Base-by-base conservation (phyloP, 1,140 invertebrate species). In the Neodiprion fabricii region DNA sequence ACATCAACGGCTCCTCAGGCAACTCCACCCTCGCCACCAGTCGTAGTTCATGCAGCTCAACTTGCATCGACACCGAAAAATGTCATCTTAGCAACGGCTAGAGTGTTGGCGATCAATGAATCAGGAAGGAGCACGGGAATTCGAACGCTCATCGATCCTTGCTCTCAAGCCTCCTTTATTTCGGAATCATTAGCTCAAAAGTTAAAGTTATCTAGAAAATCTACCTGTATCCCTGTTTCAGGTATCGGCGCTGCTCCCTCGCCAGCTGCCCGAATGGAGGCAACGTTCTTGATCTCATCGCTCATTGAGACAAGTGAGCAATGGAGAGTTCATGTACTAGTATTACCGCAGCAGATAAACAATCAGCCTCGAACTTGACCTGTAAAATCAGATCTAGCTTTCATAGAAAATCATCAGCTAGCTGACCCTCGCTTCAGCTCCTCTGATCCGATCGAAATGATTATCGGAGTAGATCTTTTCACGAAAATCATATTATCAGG, bases 171-270 rank as follows among this genome's bases (percentile, higher is more conserved):
- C 10, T 75, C 76, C 1, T 71, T 81, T 10, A 76, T 80, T 21
- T 75, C 78, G 11, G 78, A 79, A 71, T 70, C 71, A 23, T 75
- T 78, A 10, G 73, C 71, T 49, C 80, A 80, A 67, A 40, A 71
- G 5, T 61, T 81, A 47, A 67, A 72, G 0, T 50, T 81, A 1
- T 68, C 14, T 14, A 71, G 78, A 7, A 61, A n/a, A 48, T 49
- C 28, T 40, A n/a, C 28, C 3, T 47, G 7, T 23, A 67, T n/a
- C 1, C 70, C 9, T 3, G 14, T 71, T 9, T 10, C 12, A 11
- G 74, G 74, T 1, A 72, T 75, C 61, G 74, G 74, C 14, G 74
- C 49, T 0, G 11, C 10, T 7, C 53, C 49, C 21, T 17, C 74
- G 11, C 21, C 12, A 10, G 21, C 21, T 17, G 12, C 70, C 2